Evolutionary conservation across 92 coral and sea anemone genomes (phyloP), one percentile per base, ranked within the genome.

Genomic region (Umimayanthus kanabou): DNA sequence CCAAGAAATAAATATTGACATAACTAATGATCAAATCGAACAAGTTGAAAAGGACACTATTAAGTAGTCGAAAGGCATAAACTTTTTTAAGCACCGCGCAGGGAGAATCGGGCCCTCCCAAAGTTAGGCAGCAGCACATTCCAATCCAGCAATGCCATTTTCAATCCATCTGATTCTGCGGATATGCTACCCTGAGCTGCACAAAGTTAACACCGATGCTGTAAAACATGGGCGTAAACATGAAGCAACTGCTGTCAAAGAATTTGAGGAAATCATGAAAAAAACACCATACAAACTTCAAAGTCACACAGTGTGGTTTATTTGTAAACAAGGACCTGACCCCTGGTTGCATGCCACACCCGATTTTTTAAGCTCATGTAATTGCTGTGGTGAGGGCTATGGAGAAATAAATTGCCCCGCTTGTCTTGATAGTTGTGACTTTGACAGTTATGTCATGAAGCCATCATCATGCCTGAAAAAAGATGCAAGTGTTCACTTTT

Each of bases 101-200:
- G 95, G 95, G 64, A 88, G 93, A 55, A 92, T 90, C 55, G 93
- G 92, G 11, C 92, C 93, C 64, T 93, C 93, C 6, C 82, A 76
- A 65, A 75, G 95, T 83, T 72, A 86, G 53, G 89, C 92, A 77
- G 95, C 89, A 72, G 57, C 76, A 25, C 84, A 88, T 47, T 47
- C 91, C 0, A 87, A 93, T 42, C 89, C 90, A 2, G 88, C 95
- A 53, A 58, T 64, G 55, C 93, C 95, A n/a, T n/a, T 9, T 82
- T 93, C 28, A 90, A 85, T 87, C 85, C 93, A 33, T 57, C n/a
- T 90, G 13, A 90, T 90, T 28, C 87, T 81, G 28, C 0, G 29
- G 4, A 93, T 93, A 42, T 93, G 93, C 64, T 93, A 89, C 81
- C 93, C 95, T 11, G 84, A 93, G 29, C 77, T 90, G 13, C 42